Percentiles rank a stretch among this genome's conserved stretches.
Conservation (phyloP, 2,888 invertebrate species). For the Therioaphis trifolii region DNA sequence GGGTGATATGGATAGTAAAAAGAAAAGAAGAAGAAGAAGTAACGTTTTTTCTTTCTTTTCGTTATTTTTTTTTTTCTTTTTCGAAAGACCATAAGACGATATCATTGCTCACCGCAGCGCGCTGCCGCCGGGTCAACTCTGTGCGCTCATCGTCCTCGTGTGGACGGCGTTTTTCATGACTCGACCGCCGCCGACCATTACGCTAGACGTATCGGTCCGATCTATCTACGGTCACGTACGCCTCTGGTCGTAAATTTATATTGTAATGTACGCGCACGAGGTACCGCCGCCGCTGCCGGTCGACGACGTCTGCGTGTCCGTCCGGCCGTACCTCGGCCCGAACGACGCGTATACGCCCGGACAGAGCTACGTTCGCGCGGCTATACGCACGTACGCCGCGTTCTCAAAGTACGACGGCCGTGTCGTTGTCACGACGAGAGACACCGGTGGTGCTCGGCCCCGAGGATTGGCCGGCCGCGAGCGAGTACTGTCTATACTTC, state of each 20-base stretch:
- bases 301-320: background rate
- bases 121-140: slow-evolving; percentile 30
- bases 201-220: slow-evolving; percentile 28
- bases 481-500: no score
- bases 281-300: background rate
- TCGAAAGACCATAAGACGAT: no score
- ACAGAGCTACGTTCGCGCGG: background rate
- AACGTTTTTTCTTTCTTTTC: no score
- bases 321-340: no score
- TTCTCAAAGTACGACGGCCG: no score
- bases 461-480: no score
- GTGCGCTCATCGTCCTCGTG: background rate
- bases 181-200: background rate
- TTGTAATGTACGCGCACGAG: slow-evolving; percentile 6
- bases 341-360: background rate
- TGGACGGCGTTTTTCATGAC: background rate
- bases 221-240: slow-evolving; percentile 39
- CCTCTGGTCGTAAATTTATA: slow-evolving; percentile 34
- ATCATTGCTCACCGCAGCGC: background rate
- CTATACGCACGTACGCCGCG: background rate
- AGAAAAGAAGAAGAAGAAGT: background rate
- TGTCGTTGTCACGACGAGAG: no score
- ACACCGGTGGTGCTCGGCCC: no score
- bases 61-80: no score
- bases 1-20: no score